Evolutionary conservation across 2,113 vertebrate species (phyloP).

Genomic region (Microtus richardsoni): DNA sequence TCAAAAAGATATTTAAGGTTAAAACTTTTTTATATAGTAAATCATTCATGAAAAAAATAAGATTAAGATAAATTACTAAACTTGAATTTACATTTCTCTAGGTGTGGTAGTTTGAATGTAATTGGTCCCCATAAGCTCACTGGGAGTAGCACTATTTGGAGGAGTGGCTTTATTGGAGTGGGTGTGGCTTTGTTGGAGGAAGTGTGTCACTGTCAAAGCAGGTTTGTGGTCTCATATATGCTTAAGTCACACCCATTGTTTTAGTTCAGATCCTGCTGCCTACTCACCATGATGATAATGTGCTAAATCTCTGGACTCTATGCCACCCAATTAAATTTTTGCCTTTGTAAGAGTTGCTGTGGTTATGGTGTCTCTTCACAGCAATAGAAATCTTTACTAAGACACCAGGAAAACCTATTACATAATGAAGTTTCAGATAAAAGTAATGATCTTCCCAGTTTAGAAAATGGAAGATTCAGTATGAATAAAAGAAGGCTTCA

Average conservation of each 20-base stretch:
- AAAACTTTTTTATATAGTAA: not conserved
- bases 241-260: not conserved
- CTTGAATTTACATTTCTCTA: conserved; percentile 34
- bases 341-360: not conserved
- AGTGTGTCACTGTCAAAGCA: not conserved
- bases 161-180: not conserved
- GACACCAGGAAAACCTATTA: not conserved
- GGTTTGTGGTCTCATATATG: not conserved
- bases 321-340: not conserved
- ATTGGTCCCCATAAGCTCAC: not conserved
- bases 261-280: not conserved
- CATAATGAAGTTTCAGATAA: conserved; percentile 42
- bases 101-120: not conserved
- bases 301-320: not conserved
- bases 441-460: not conserved
- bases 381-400: not conserved
- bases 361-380: not conserved
- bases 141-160: not conserved
- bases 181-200: not conserved
- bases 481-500: conserved; percentile 25
- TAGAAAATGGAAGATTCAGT: conserved; percentile 20
- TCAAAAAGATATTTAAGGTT: not conserved
- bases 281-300: not conserved
- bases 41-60: not conserved
- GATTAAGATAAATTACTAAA: conserved; percentile 49